Conservation (phyloP, 2,888 invertebrate genomes). For the Orchesella flavescens region DNA sequence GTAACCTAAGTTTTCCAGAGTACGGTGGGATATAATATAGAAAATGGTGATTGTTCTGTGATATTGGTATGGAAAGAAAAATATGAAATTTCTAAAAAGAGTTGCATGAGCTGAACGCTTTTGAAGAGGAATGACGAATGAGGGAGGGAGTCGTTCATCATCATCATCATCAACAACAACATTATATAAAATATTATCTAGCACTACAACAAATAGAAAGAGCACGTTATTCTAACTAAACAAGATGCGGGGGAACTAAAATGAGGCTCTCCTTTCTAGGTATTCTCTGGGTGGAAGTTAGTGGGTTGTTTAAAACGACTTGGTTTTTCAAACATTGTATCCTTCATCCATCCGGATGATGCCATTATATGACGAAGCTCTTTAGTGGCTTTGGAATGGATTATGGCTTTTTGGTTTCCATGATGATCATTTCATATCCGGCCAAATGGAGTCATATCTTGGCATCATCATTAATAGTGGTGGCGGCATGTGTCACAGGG, state of each 20-base stretch:
- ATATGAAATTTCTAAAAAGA: constrained; percentile 43
- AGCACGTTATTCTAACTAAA: constrained; percentile 7
- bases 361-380: constrained; percentile 1
- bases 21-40: not conserved
- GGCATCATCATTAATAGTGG: constrained; percentile 64
- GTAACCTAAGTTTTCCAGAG: too few relatives aligned
- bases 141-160: constrained; percentile 64
- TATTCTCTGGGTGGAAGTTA: not conserved
- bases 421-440: constrained; percentile 62
- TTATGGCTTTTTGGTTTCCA: constrained; percentile 59
- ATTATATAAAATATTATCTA: constrained; percentile 47
- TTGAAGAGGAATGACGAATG: constrained; percentile 60
- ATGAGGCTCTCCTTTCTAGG: not conserved
- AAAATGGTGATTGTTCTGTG: not conserved
- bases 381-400: constrained; percentile 53
- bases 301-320: constrained; percentile 6
- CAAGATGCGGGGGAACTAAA: not conserved
- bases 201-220: constrained; percentile 48
- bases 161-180: constrained; percentile 40
- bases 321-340: constrained; percentile 11
- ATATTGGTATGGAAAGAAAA: constrained; percentile 21
- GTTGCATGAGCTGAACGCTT: constrained; percentile 37
- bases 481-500: constrained; percentile 62
- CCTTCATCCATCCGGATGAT: not conserved
- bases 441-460: constrained; percentile 62